Conservation (phyloP, 2,888 invertebrate genomes). For the Ommatoiulus sabulosus region DNA sequence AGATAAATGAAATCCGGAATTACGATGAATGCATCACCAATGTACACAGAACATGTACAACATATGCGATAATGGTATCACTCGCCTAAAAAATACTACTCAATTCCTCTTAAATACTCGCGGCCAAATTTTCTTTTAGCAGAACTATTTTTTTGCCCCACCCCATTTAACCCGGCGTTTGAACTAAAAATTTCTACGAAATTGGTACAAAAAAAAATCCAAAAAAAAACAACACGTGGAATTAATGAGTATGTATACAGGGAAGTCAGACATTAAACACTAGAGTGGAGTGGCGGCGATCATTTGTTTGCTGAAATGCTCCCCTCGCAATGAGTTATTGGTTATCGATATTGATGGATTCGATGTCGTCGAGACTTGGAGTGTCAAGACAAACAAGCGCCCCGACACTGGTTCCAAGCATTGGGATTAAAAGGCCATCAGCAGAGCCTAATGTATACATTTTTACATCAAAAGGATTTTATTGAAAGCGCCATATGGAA, state of each 20-base stretch:
- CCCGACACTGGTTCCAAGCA: background rate
- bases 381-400: background rate
- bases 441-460: slow-evolving; percentile 15
- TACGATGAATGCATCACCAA: no score
- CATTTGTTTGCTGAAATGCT: background rate
- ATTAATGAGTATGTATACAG: background rate
- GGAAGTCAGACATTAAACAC: background rate
- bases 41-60: no score
- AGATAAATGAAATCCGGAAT: no score
- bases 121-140: no score
- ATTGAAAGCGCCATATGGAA: slow-evolving; percentile 29
- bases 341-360: slow-evolving; percentile 36
- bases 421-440: background rate
- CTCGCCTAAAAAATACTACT: no score
- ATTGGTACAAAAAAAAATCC: background rate
- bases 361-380: background rate
- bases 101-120: no score
- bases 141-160: background rate
- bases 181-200: background rate
- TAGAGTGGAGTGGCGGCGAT: background rate
- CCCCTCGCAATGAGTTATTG: background rate
- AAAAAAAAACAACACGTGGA: background rate
- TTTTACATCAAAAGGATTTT: slow-evolving; percentile 16
- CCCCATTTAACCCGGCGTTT: background rate
- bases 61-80: no score